phyloP scores from a whole-genome alignment of 2,888 invertebrate species.

The Amphipoea lucens region DNA sequence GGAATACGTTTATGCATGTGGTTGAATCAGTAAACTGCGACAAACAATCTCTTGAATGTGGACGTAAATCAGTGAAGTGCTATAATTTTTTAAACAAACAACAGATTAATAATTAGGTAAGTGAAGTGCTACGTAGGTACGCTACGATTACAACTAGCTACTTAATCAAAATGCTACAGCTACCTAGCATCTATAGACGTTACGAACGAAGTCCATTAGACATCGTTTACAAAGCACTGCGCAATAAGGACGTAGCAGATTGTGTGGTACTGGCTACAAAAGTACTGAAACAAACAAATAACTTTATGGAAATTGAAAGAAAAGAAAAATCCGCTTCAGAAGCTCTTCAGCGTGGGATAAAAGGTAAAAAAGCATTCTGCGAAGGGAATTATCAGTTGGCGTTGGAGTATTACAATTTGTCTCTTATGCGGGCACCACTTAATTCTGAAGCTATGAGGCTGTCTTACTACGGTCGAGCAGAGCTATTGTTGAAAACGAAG shows the following conservation, averaged over 20 bases:
- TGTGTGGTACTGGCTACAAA: constrained; percentile 12
- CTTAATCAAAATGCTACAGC: constrained; percentile 28
- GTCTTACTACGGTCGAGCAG: constrained; percentile 39
- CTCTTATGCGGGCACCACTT: constrained; percentile 25
- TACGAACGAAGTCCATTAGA: not conserved
- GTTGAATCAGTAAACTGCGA: not conserved
- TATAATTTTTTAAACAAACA: not conserved
- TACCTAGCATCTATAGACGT: not conserved
- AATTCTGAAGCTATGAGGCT: constrained; percentile 43
- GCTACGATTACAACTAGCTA: too few species aligned
- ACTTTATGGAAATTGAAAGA: not conserved
- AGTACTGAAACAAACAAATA: not conserved
- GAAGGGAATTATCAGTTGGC: constrained; percentile 20
- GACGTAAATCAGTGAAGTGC: not conserved
- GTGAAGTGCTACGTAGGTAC: not conserved
- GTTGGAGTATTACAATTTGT: constrained; percentile 24
- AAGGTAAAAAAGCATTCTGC: constrained; percentile 27
- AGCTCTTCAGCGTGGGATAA: not conserved
- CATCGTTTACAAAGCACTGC: constrained; percentile 25
- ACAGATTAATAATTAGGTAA: not conserved
- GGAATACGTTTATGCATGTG: too few species aligned
- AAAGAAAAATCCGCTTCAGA: constrained; percentile 6
- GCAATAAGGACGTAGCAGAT: constrained; percentile 34
- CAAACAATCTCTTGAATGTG: not conserved
- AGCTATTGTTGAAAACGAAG: constrained; percentile 10